Evolutionary conservation across 2,113 vertebrate species (phyloP).

Genomic region (Myrmecophaga tridactyla): DNA sequence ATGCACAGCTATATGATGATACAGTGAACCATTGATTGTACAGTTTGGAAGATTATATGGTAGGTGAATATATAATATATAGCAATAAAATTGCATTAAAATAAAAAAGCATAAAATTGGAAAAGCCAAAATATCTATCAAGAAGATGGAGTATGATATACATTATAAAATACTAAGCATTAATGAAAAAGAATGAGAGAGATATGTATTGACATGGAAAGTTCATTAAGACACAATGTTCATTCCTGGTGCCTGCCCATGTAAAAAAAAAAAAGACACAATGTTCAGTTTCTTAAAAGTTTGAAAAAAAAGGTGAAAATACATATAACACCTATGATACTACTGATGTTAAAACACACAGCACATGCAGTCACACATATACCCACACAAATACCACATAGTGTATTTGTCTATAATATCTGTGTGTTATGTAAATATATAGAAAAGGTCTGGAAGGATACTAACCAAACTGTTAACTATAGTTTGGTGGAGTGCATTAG

Average conservation of each 20-base stretch:
- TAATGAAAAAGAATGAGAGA: neutral
- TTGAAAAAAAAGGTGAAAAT: neutral
- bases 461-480: constrained; percentile 57
- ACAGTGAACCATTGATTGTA: too few species aligned
- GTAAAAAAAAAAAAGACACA: too few species aligned
- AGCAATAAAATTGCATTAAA: neutral
- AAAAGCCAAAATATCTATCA: neutral
- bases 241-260: too few species aligned
- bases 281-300: constrained; percentile 15
- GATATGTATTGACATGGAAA: neutral
- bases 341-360: constrained; percentile 30
- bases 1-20: too few species aligned
- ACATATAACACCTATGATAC: constrained; percentile 1
- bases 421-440: constrained; percentile 51
- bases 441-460: constrained; percentile 46
- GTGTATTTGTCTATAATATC: constrained; percentile 33
- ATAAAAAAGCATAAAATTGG: neutral
- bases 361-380: neutral
- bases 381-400: constrained; percentile 39
- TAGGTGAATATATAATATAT: too few species aligned
- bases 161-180: neutral
- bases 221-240: neutral
- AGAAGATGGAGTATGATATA: neutral
- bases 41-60: too few species aligned
- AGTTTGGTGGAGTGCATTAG: constrained; percentile 58